Evolutionary conservation across 2,797 vertebrate genomes (phyloP).

Genomic region (Chrosomus eos): DNA sequence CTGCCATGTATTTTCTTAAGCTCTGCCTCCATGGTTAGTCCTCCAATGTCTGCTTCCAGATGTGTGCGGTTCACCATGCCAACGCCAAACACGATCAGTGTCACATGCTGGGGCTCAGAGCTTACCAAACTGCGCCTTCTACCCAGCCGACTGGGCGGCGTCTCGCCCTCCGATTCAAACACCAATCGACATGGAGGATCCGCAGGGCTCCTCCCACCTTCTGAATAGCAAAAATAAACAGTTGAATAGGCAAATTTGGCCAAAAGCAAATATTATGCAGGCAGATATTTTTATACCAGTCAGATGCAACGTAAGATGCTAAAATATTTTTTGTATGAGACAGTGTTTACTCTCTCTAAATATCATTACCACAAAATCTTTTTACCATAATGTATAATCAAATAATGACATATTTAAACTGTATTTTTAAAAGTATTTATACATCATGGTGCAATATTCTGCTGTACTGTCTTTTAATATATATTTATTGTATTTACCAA

Average conservation of each 20-base stretch:
- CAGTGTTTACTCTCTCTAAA: neutral
- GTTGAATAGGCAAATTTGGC: neutral
- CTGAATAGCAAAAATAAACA: constrained; percentile 55
- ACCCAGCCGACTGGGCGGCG: constrained; percentile 70
- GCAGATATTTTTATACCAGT: neutral
- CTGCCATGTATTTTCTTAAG: constrained; percentile 98
- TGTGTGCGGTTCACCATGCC: constrained; percentile 98
- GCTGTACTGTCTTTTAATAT: neutral
- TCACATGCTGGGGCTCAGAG: constrained; percentile 93
- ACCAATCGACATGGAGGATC: constrained; percentile 89
- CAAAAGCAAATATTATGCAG: neutral
- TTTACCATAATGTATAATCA: neutral
- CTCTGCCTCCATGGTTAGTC: constrained; percentile 97
- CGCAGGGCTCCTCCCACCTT: constrained; percentile 83
- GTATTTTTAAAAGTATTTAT: neutral
- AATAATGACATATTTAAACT: neutral
- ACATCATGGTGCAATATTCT: neutral
- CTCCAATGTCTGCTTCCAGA: constrained; percentile 96
- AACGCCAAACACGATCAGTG: constrained; percentile 94
- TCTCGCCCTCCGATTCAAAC: constrained; percentile 93
- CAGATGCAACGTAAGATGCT: neutral
- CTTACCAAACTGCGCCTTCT: constrained; percentile 90
- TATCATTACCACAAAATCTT: neutral
- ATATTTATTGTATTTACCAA: too few species aligned
- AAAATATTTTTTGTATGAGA: neutral